Evolutionary conservation across 2,797 vertebrate genomes (phyloP).

Genomic region (Acomys russatus): DNA sequence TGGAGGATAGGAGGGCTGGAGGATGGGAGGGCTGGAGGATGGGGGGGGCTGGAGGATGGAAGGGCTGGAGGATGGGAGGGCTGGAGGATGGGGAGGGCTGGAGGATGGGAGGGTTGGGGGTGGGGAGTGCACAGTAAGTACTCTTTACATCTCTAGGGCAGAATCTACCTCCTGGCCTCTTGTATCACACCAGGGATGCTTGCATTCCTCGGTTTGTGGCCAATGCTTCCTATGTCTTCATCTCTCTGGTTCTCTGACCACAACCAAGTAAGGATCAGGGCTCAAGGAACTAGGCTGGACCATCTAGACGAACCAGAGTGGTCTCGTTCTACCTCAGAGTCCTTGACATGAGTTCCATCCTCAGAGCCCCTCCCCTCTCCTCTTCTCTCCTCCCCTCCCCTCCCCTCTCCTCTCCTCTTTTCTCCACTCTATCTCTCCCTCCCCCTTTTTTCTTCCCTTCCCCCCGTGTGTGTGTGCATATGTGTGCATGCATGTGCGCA

Average conservation of each 20-base stretch:
- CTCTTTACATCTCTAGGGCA: neutral
- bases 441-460: no score
- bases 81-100: no score
- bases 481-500: neutral
- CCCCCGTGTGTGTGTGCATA: accelerated
- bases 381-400: neutral
- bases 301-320: neutral
- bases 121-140: neutral
- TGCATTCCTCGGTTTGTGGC: neutral
- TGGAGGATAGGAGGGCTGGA: no score
- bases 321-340: neutral
- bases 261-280: neutral
- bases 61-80: no score
- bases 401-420: neutral
- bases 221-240: accelerated
- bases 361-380: neutral
- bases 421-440: neutral
- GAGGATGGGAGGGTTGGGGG: no score
- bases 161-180: neutral
- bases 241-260: neutral
- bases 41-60: no score
- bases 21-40: no score
- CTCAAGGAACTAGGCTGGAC: neutral
- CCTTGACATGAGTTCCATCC: neutral
- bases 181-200: neutral